phyloP scores from a whole-genome alignment of 2,888 invertebrate species.

The Epicampocera succincta region DNA sequence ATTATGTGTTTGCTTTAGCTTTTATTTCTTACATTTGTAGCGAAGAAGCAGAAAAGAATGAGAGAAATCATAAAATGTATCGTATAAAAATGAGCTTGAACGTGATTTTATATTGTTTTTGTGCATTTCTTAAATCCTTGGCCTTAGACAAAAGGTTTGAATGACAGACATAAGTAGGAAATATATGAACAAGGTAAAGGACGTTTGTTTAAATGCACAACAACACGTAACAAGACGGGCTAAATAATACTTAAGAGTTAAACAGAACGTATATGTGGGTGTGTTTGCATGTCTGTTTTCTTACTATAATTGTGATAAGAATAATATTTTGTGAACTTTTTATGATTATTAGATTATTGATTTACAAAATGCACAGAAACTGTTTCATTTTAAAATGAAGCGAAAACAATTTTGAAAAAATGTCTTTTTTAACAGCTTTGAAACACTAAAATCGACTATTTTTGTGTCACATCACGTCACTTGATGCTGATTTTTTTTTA shows the following conservation, averaged over 20 bases:
- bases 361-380: too few relatives aligned
- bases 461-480: too few relatives aligned
- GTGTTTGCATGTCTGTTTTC: too few relatives aligned
- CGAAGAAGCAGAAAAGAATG: neutral
- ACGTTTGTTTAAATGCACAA: conserved; percentile 20
- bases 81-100: conserved; percentile 30
- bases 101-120: conserved; percentile 39
- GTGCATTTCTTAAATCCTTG: conserved; percentile 46
- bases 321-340: too few relatives aligned
- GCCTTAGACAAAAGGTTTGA: conserved; percentile 40
- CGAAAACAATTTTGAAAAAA: too few relatives aligned
- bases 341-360: too few relatives aligned
- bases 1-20: neutral
- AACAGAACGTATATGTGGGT: neutral
- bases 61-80: neutral
- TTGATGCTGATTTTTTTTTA: too few relatives aligned
- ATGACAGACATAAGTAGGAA: conserved; percentile 50
- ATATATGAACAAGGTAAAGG: conserved; percentile 56
- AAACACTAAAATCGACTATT: too few relatives aligned
- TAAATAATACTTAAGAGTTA: neutral
- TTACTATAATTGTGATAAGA: too few relatives aligned
- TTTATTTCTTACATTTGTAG: neutral
- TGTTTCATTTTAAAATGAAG: too few relatives aligned
- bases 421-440: too few relatives aligned
- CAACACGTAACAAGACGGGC: neutral